Evolutionary conservation across 2,113 vertebrate genomes (phyloP).

Genomic region (Bufo bufo): DNA sequence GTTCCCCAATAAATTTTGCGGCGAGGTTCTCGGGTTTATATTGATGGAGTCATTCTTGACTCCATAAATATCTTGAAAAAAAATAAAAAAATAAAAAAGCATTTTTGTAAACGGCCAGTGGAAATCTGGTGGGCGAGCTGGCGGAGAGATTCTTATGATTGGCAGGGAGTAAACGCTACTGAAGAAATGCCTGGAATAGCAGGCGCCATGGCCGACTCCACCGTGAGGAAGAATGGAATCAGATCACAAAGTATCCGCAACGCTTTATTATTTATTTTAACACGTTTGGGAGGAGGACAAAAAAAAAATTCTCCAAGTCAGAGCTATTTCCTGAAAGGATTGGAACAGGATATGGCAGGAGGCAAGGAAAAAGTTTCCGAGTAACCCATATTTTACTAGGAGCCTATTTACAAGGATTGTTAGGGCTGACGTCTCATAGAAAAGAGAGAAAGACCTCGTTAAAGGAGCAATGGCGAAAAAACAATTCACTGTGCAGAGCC

Average conservation of each 20-base stretch:
- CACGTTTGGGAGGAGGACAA: background rate
- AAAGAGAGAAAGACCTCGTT: background rate
- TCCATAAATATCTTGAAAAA: conserved; percentile 26
- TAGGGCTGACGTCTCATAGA: background rate
- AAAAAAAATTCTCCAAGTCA: background rate
- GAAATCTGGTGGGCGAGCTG: conserved; percentile 12
- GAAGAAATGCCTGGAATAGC: background rate
- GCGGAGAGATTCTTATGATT: conserved; percentile 34
- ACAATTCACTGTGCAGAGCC: background rate
- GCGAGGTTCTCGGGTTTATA: background rate
- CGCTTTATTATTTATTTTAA: conserved; percentile 7
- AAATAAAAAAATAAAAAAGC: too few species aligned
- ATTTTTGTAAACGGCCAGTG: conserved; percentile 14
- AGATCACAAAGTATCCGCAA: background rate
- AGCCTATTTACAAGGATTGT: background rate
- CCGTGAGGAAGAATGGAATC: background rate
- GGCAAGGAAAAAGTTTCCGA: background rate
- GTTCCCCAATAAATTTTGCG: background rate
- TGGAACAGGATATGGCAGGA: conserved; percentile 9
- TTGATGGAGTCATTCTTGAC: background rate
- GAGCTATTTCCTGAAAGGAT: conserved; percentile 2
- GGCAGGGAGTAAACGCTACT: background rate
- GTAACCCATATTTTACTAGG: background rate
- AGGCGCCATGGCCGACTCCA: background rate
- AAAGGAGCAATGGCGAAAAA: background rate